Evolutionary conservation across 1,140 invertebrate genomes (phyloP), one percentile per base, ranked within the genome.

Genomic region (Pseudomyrmex dendroicus): DNA sequence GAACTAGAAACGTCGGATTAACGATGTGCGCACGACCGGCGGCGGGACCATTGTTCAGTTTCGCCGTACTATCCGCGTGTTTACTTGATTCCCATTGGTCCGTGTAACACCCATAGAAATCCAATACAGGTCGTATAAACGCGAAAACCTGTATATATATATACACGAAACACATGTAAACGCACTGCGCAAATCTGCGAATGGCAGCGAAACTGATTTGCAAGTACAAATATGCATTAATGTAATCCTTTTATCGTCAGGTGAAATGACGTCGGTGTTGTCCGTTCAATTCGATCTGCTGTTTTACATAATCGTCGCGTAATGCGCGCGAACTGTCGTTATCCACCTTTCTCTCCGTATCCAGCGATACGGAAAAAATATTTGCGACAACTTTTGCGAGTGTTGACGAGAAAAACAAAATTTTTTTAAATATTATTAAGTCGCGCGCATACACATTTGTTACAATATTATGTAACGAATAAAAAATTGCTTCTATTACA

Each of bases 11-110:
- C 17, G 64, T 72, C 10, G 54, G 66, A 70, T 84, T 57, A 85
- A 59, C 83, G 22, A 35, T 35, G 61, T 22, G 70, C 56, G 52
- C 54, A 44, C 12, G 50, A 54, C 73, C 44, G 48, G 17, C 22
- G 54, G 35, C 22, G 54, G 35, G 35, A 35, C 35, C 66, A 70
- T 72, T 86, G 84, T 86, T 68, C 35, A 67, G 83, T 68, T 52
- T 46, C 25, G 46, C 50, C 20, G 15, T 70, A 25, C 62, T 86
- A 68, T 74, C 35, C 35, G 5, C 68, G 56, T 73, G 54, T 84
- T 84, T 84, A 67, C 74, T 59, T 57, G 59, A 67, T 80, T 80
- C 73, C 77, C 61, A 80, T 64, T 82, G 74, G 63, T 61, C 61
- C 46, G 57, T 35, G 57, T 48, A 73, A 85, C 63, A 52, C 20